These are phyloP conservation scores for Lichenostomus cassidix DNA, from an alignment of 2,113 vertebrate genomes.

Conservation along the genomic window DNA sequence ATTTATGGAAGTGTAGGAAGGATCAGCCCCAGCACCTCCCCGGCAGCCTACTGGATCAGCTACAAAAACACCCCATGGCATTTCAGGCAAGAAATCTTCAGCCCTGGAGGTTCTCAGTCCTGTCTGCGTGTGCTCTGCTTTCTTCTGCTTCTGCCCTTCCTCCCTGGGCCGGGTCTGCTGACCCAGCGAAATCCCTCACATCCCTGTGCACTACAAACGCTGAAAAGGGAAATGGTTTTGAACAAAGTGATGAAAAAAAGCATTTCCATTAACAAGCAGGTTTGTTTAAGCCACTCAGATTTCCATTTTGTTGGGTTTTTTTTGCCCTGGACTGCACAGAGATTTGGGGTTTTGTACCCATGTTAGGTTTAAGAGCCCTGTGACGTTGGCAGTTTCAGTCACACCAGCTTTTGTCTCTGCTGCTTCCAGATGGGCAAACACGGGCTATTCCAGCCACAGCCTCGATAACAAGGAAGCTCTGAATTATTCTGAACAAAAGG, in stretches of 20 bases:
- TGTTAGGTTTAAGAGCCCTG: not conserved
- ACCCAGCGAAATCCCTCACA: not conserved
- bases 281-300: not conserved
- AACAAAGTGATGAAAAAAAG: not conserved
- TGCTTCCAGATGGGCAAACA: constrained; percentile 43
- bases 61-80: not conserved
- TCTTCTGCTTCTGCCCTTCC: constrained; percentile 2
- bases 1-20: not conserved
- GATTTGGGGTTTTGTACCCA: not conserved
- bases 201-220: not conserved
- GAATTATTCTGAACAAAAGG: constrained; percentile 49
- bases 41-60: not conserved
- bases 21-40: not conserved
- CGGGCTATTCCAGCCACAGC: not conserved
- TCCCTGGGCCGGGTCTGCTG: not conserved
- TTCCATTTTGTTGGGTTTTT: not conserved
- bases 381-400: not conserved
- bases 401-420: constrained; percentile 28
- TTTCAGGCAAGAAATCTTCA: not conserved
- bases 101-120: not conserved
- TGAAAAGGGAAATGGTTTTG: not conserved
- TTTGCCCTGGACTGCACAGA: not conserved
- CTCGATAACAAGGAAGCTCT: constrained; percentile 36
- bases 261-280: not conserved
- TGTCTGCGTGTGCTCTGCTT: not conserved